Base-by-base conservation (phyloP, 2,113 vertebrate species). In the Telmatochromis sp. region DNA sequence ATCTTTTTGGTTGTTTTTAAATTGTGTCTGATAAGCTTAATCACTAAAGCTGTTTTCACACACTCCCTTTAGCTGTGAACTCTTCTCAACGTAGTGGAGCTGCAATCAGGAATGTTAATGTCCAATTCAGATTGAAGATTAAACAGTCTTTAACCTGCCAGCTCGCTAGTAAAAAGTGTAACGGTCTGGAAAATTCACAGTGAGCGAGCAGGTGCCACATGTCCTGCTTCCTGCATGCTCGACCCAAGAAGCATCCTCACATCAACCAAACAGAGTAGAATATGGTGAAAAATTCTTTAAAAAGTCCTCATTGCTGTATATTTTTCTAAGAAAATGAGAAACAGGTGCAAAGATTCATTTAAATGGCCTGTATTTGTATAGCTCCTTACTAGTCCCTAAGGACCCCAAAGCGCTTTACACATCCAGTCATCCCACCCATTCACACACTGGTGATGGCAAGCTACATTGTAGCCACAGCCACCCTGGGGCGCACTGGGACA, bases 311-410 rank as follows among this genome's bases (percentile, higher is more conserved):
- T 47, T 75, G 42, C 40, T 75, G 28, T 47, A 75, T 11, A 47
- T 19, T 75, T 28, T 47, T 28, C 21, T 17, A 73, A 1, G 14
- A 75, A 75, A 75, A 73, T 47, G 14, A 45, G 40, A 47, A 73
- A 73, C 21, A 1, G 21, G 8, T 26, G 13, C 21, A 73, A 23
- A 15, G 5, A 47, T 73, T 47, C 6, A 3, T 45, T 73, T 23
- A 73, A 45, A 73, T 45, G 21, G 12, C 1, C 42, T 45, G 42
- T 45, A 45, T 45, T 45, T 45, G 42, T 14, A 42, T 42, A 42
- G 6, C 1, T 0, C 5, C 1, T 42, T 1, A 0, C 5, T 6
- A 45, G 42, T 45, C 12, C 5, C 42, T 14, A 1, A 45, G 12
- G 6, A 45, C 42, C 42, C 40, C 12, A 42, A 42, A 42, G 40